These are phyloP conservation scores for Dryobotodes eremita DNA, from an alignment of 2,888 invertebrate genomes.

Conservation along the genomic window DNA sequence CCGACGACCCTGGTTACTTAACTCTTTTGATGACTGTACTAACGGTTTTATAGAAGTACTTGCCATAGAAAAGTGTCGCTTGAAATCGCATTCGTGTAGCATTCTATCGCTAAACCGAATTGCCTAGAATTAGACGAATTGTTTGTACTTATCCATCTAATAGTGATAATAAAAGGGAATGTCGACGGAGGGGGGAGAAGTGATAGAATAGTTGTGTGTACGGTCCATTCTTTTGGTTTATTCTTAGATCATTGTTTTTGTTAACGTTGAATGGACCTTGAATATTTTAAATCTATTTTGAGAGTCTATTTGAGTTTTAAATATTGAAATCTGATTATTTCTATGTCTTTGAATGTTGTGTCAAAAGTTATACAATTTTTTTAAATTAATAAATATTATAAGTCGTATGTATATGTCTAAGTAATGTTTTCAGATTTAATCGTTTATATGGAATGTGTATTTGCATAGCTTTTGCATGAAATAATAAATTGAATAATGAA, in stretches of 20 bases:
- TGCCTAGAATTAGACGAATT: slow-evolving; percentile 88
- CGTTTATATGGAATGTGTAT: slow-evolving; percentile 69
- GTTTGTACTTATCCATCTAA: slow-evolving; percentile 88
- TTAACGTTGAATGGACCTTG: slow-evolving; percentile 57
- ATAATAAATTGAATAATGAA: slow-evolving; percentile 43
- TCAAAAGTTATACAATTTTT: slow-evolving; percentile 56
- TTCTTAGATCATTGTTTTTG: slow-evolving; percentile 46
- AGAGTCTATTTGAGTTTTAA: slow-evolving; percentile 80
- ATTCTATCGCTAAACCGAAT: slow-evolving; percentile 80
- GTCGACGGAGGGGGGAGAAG: slow-evolving; percentile 73
- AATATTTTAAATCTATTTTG: slow-evolving; percentile 72
- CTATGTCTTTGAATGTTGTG: slow-evolving; percentile 60
- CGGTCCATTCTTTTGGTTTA: slow-evolving; percentile 67
- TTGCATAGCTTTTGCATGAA: slow-evolving; percentile 77
- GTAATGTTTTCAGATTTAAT: slow-evolving; percentile 69
- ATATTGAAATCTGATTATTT: slow-evolving; percentile 68
- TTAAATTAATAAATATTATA: slow-evolving; percentile 48
- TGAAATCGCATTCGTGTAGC: slow-evolving; percentile 48
- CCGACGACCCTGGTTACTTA: too few species aligned
- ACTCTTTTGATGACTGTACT: too few species aligned
- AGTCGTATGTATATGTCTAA: slow-evolving; percentile 58
- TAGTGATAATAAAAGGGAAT: slow-evolving; percentile 86
- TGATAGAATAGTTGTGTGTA: slow-evolving; percentile 77
- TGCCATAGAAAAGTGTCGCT: slow-evolving; percentile 40
- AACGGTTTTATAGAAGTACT: slow-evolving; percentile 38